A percentile compares a stretch with the other conserved stretches of the same genome.
Conservation (phyloP, 2,797 vertebrate species). For the Sternotherus odoratus region DNA sequence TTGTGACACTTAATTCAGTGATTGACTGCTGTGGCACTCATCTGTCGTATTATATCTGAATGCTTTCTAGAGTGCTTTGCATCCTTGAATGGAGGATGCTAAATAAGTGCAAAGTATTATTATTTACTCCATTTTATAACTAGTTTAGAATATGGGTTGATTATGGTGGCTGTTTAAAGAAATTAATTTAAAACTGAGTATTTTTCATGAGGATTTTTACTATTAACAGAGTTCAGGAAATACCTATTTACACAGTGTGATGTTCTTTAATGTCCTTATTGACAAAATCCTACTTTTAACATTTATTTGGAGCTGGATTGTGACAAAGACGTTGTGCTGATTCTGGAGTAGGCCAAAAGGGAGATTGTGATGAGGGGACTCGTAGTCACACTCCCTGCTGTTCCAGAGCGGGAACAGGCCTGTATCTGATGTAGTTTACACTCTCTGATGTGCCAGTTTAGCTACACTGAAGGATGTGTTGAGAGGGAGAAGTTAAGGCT, state of each 20-base stretch:
- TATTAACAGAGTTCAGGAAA: background rate
- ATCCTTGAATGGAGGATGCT: background rate
- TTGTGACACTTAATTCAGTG: background rate
- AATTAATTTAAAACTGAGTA: background rate
- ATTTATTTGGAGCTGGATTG: background rate
- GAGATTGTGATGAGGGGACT: no score
- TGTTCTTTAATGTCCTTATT: background rate
- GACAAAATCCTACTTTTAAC: background rate
- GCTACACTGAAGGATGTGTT: no score
- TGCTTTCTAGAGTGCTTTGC: background rate
- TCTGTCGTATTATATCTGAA: background rate
- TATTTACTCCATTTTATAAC: background rate
- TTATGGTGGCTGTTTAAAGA: background rate
- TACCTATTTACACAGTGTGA: background rate
- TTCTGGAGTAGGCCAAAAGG: no score
- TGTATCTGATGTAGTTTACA: no score
- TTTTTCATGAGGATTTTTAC: background rate
- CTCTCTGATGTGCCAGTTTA: no score
- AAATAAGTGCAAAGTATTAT: background rate
- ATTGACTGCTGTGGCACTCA: background rate
- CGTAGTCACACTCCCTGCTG: no score
- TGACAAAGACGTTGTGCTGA: background rate
- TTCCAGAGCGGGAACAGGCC: no score
- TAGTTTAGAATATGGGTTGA: background rate
- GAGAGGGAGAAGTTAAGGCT: no score